phyloP scores from a whole-genome alignment of 1,140 invertebrate species.

The Polypedilum pembai region DNA sequence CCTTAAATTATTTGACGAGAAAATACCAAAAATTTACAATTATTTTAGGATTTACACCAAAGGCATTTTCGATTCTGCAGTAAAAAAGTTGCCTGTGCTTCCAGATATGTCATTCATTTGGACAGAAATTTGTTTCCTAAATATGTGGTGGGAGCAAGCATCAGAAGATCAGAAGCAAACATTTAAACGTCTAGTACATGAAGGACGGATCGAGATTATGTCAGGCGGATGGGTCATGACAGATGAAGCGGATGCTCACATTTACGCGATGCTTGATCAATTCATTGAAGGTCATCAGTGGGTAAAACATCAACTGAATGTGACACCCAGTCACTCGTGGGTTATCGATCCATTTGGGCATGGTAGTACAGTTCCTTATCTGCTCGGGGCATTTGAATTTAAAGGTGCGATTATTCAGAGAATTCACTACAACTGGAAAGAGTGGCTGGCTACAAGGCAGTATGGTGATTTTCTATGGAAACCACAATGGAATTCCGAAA shows the following conservation, averaged over 20 bases:
- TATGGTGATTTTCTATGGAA: constrained; percentile 83
- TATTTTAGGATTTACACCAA: constrained; percentile 58
- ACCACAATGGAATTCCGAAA: constrained; percentile 76
- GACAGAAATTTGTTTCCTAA: constrained; percentile 88
- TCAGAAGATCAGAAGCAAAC: constrained; percentile 52
- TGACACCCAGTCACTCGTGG: constrained; percentile 71
- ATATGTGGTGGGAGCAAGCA: constrained; percentile 82
- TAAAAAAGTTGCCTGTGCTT: constrained; percentile 67
- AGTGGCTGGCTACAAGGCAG: constrained; percentile 66
- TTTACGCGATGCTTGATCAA: constrained; percentile 79
- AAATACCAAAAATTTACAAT: too few species aligned
- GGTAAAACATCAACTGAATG: constrained; percentile 68
- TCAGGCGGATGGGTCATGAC: constrained; percentile 96
- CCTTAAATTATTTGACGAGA: too few species aligned
- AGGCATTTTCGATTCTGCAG: constrained; percentile 80
- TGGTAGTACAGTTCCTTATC: constrained; percentile 75
- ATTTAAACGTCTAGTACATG: constrained; percentile 50
- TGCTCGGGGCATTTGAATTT: constrained; percentile 72
- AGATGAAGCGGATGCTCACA: constrained; percentile 86
- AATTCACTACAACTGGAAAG: constrained; percentile 89
- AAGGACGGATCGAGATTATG: constrained; percentile 59
- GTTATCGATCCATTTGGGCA: constrained; percentile 89
- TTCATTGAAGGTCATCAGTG: constrained; percentile 87
- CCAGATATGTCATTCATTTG: constrained; percentile 81
- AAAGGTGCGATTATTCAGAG: constrained; percentile 81